Conservation (phyloP, 2,113 vertebrate species). For the Chitala chitala region DNA sequence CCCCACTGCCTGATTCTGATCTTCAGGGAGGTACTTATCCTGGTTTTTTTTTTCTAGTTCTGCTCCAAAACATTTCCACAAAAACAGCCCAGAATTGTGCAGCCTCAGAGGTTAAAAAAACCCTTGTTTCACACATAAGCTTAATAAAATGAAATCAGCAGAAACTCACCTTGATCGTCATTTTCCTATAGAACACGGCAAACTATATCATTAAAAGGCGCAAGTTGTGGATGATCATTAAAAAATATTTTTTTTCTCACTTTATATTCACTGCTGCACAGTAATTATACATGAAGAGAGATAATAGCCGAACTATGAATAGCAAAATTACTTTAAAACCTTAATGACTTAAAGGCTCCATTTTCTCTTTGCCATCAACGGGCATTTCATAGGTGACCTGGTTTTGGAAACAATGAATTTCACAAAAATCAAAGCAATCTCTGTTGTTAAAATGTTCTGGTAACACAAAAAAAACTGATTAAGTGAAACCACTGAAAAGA, state of each 20-base stretch:
- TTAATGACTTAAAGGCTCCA: not conserved
- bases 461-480: constrained; percentile 9
- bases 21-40: too few species aligned
- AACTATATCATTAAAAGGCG: not conserved
- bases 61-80: too few species aligned
- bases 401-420: constrained; percentile 10
- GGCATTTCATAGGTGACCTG: not conserved
- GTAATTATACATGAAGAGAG: not conserved
- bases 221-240: not conserved
- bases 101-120: too few species aligned
- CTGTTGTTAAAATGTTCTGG: not conserved
- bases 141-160: too few species aligned
- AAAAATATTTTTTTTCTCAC: not conserved
- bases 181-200: too few species aligned
- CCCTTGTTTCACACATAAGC: too few species aligned
- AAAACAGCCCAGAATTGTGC: too few species aligned
- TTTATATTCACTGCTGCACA: not conserved
- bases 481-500: not conserved
- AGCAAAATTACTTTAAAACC: not conserved
- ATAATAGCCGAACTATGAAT: not conserved
- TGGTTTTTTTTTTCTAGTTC: too few species aligned
- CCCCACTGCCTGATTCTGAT: too few species aligned
- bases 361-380: not conserved
- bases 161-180: too few species aligned
- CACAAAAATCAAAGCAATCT: not conserved